Percentiles rank a stretch among this genome's conserved stretches.
Conservation (phyloP, 2,797 vertebrate species). For the Synaphobranchus kaupii region DNA sequence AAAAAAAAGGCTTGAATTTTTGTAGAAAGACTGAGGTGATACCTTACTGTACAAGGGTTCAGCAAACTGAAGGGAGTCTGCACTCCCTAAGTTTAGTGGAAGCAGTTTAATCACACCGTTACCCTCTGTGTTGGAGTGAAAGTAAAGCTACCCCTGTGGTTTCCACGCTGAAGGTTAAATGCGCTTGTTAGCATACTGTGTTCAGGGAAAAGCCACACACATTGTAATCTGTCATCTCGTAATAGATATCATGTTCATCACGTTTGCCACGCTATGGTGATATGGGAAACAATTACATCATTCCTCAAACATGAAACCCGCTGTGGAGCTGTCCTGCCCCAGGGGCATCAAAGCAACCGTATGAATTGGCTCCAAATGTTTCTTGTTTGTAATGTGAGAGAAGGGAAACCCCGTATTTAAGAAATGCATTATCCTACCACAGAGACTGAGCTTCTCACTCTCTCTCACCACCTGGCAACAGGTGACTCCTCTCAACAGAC, state of each 20-base stretch:
- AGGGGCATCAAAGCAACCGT: not conserved
- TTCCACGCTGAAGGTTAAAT: not conserved
- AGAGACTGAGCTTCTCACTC: not conserved
- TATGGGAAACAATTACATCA: not conserved
- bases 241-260: slow-evolving; percentile 12
- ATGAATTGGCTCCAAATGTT: not conserved
- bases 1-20: slow-evolving; percentile 47
- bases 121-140: not conserved
- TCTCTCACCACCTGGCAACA: not conserved
- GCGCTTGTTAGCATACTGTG: not conserved
- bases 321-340: not conserved
- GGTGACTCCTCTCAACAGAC: not conserved
- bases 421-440: not conserved
- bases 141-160: not conserved
- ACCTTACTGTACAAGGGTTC: not conserved
- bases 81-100: not conserved
- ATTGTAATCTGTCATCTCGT: slow-evolving; percentile 13
- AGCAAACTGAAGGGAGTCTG: not conserved
- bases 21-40: slow-evolving; percentile 56
- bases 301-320: not conserved
- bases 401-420: slow-evolving; percentile 1
- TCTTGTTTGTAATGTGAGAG: slow-evolving; percentile 15
- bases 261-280: not conserved
- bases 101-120: not conserved
- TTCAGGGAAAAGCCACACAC: slow-evolving; percentile 7